Percentiles rank a stretch among this genome's conserved stretches.
These are phyloP conservation scores for Willisornis vidua DNA, from an alignment of 2,113 vertebrate genomes.

Conservation along the genomic window DNA sequence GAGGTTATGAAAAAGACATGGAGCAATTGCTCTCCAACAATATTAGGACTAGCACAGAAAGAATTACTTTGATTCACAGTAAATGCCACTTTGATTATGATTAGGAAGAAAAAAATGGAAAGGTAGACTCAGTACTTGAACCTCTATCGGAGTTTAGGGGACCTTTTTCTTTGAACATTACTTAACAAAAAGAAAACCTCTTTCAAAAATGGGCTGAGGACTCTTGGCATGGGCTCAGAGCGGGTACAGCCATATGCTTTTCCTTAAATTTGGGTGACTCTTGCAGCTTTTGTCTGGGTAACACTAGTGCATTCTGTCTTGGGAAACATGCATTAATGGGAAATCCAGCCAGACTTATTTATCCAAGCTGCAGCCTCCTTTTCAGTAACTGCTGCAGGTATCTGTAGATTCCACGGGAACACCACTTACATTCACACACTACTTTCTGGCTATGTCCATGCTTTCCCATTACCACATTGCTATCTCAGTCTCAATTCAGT, in stretches of 20 bases:
- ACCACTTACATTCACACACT: background rate
- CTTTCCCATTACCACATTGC: background rate
- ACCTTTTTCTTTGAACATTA: background rate
- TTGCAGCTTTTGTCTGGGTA: background rate
- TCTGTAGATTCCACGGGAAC: background rate
- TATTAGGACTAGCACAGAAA: conserved; percentile 5
- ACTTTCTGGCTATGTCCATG: background rate
- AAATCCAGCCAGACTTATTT: background rate
- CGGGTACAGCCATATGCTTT: background rate
- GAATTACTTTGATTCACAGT: background rate
- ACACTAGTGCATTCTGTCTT: background rate
- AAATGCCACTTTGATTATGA: background rate
- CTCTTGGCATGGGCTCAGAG: background rate
- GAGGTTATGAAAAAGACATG: conserved; percentile 36
- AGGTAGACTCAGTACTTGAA: background rate
- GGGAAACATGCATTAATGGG: background rate
- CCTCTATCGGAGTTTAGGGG: background rate
- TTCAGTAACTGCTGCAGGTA: background rate
- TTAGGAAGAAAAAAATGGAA: background rate
- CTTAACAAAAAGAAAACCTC: background rate
- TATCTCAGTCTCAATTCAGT: background rate
- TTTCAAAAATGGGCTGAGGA: background rate
- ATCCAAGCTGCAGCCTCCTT: background rate
- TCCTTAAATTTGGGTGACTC: background rate
- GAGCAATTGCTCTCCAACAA: conserved; percentile 29